phyloP scores from a whole-genome alignment of 2,888 invertebrate species.

The Stegophylla sp. region DNA sequence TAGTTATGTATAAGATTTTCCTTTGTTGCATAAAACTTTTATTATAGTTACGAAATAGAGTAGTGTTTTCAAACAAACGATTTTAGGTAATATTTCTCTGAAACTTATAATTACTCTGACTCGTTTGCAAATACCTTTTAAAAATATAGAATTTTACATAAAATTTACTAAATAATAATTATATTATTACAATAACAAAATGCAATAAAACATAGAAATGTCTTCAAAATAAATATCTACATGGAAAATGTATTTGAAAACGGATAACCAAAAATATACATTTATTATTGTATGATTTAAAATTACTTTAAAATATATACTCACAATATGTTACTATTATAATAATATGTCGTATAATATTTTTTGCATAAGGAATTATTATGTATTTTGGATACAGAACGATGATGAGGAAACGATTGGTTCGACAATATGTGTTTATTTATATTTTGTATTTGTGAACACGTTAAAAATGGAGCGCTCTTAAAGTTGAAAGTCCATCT shows the following conservation, averaged over 20 bases:
- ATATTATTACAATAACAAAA: not conserved
- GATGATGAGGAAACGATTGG: no score
- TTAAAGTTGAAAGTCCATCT: no score
- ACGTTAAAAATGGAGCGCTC: no score
- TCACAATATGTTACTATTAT: not conserved
- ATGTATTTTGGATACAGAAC: no score
- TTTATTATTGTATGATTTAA: no score
- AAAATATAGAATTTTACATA: no score
- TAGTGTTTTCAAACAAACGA: not conserved
- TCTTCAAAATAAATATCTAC: conserved; percentile 3
- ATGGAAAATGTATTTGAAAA: conserved; percentile 36
- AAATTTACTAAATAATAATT: no score
- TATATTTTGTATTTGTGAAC: no score
- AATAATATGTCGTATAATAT: no score
- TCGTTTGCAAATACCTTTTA: not conserved
- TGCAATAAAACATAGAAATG: not conserved
- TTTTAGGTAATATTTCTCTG: not conserved
- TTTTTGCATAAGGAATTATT: no score
- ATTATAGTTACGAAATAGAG: not conserved
- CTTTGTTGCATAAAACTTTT: not conserved
- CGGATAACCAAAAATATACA: conserved; percentile 35
- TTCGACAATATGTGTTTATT: no score
- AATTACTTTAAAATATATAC: no score
- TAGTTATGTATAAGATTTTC: not conserved
- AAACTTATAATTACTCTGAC: not conserved